A percentile compares a stretch with the other conserved stretches of the same genome.
phyloP scores from a whole-genome alignment of 2,113 vertebrate species.

The Anguilla rostrata region DNA sequence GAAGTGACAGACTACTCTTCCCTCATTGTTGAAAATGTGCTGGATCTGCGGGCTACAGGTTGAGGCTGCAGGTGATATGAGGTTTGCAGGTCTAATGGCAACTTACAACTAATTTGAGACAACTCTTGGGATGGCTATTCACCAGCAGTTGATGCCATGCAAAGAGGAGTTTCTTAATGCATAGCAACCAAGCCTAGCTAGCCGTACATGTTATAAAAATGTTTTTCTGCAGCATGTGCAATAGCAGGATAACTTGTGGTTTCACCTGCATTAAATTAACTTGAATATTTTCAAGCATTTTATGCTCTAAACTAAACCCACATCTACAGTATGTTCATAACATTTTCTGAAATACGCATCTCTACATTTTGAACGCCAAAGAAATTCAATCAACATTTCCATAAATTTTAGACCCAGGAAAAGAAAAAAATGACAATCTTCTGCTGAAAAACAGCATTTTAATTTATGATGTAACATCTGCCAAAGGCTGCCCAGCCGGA shows the following conservation, averaged over 20 bases:
- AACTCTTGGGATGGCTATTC: neutral
- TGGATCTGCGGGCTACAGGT: neutral
- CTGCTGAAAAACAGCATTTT: constrained; percentile 3
- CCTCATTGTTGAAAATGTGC: constrained; percentile 7
- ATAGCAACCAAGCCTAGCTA: neutral
- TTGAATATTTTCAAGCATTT: neutral
- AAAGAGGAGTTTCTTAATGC: neutral
- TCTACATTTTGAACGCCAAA: neutral
- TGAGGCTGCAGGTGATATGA: neutral
- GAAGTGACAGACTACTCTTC: neutral
- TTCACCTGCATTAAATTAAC: neutral
- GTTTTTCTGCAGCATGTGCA: neutral
- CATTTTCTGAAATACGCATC: neutral
- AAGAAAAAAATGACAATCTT: constrained; percentile 8
- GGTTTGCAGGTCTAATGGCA: neutral
- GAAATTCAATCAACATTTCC: neutral
- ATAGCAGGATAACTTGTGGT: neutral
- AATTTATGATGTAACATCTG: constrained; percentile 25
- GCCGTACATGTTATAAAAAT: neutral
- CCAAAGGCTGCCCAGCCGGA: neutral
- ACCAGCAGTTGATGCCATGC: neutral
- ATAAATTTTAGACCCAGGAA: neutral
- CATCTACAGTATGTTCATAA: neutral
- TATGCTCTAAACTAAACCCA: neutral
- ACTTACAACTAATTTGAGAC: neutral